These are phyloP conservation scores for Ormyrus nitidulus DNA, from an alignment of 2,888 invertebrate species.

Conservation along the genomic window DNA sequence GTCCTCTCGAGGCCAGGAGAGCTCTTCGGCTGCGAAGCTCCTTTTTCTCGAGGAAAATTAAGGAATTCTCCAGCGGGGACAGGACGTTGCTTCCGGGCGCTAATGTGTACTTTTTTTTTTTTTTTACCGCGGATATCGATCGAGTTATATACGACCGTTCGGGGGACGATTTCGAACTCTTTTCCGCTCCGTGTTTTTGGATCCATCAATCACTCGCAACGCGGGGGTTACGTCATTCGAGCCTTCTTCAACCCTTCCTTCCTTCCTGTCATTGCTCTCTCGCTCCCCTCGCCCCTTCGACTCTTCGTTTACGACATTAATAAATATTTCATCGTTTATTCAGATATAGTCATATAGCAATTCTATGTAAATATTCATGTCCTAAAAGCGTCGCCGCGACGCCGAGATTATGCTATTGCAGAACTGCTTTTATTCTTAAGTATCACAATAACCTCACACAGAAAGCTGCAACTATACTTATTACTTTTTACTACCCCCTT, in stretches of 20 bases:
- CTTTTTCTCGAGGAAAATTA: background rate
- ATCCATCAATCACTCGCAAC: slow-evolving; percentile 23
- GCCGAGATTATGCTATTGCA: slow-evolving; percentile 55
- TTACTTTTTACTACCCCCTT: slow-evolving; percentile 54
- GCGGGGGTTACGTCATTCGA: background rate
- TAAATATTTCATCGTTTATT: slow-evolving; percentile 55
- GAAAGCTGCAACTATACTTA: slow-evolving; percentile 71
- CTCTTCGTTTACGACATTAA: slow-evolving; percentile 44
- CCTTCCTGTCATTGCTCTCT: background rate
- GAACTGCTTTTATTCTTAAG: slow-evolving; percentile 66
- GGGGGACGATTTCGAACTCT: slow-evolving; percentile 52
- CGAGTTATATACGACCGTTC: slow-evolving; percentile 56
- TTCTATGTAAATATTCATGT: slow-evolving; percentile 56
- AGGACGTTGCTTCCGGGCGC: background rate
- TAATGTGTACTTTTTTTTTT: background rate
- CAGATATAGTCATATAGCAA: slow-evolving; percentile 52
- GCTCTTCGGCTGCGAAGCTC: no score
- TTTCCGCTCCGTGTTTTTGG: slow-evolving; percentile 9
- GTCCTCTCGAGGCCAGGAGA: no score
- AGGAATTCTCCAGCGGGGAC: background rate
- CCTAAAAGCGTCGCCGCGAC: slow-evolving; percentile 51
- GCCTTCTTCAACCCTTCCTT: background rate
- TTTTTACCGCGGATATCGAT: slow-evolving; percentile 19
- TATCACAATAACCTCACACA: slow-evolving; percentile 75
- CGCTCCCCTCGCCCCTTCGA: background rate